Conservation (phyloP, 2,113 vertebrate genomes). For the Siniperca chuatsi region DNA sequence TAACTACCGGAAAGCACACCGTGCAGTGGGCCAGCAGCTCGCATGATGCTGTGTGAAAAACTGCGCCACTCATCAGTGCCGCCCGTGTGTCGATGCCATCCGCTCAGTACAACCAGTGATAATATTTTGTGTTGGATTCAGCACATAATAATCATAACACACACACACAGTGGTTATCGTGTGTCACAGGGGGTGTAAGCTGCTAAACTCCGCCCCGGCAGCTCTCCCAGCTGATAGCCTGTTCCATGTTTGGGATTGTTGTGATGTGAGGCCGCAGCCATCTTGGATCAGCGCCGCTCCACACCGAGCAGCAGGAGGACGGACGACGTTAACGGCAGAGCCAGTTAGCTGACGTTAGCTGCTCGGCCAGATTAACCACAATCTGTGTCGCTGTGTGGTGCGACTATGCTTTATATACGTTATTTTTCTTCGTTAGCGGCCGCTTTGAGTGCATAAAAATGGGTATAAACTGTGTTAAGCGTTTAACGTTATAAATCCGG, state of each 20-base stretch:
- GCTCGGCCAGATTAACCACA: constrained; percentile 13
- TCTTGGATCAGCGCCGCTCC: constrained; percentile 78
- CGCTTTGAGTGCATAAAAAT: constrained; percentile 21
- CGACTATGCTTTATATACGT: constrained; percentile 26
- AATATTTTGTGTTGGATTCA: neutral
- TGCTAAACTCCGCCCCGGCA: constrained; percentile 60
- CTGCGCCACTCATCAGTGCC: neutral
- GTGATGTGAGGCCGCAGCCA: constrained; percentile 85
- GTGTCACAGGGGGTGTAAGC: constrained; percentile 1
- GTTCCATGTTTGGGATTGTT: constrained; percentile 83
- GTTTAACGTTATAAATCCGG: constrained; percentile 32
- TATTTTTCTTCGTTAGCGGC: neutral
- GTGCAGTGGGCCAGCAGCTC: neutral
- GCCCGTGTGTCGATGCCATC: neutral
- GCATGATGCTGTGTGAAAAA: neutral
- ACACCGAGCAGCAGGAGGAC: constrained; percentile 44
- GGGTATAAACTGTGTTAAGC: constrained; percentile 2
- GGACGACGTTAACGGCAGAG: constrained; percentile 23
- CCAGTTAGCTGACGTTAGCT: constrained; percentile 54
- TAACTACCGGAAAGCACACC: neutral
- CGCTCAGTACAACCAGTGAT: neutral
- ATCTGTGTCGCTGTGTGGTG: neutral
- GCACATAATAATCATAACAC: neutral
- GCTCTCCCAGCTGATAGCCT: constrained; percentile 64
- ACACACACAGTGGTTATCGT: neutral